phyloP scores from a whole-genome alignment of 2,888 invertebrate species.

The Cenopis cana region DNA sequence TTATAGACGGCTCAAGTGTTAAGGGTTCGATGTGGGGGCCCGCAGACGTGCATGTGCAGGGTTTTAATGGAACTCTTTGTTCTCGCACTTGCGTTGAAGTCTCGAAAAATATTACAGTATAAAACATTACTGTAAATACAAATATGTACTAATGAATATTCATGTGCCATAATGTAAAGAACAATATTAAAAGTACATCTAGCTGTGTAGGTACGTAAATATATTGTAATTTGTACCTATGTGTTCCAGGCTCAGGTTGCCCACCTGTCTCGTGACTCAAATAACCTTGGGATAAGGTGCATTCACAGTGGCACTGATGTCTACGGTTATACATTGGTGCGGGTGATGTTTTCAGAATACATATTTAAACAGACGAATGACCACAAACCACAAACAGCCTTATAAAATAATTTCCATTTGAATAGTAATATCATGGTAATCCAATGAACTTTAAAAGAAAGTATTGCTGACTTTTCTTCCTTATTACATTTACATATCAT shows the following conservation, averaged over 20 bases:
- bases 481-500: no score
- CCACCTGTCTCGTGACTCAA: constrained; percentile 27
- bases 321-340: neutral
- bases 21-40: constrained; percentile 29
- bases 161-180: constrained; percentile 1
- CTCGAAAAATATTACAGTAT: no score
- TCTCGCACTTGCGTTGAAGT: constrained; percentile 24
- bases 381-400: no score
- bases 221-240: no score
- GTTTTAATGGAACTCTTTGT: constrained; percentile 28
- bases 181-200: neutral
- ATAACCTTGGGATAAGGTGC: constrained; percentile 29
- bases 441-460: no score
- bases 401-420: no score
- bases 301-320: constrained; percentile 17
- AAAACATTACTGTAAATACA: neutral
- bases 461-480: no score
- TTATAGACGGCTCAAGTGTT: constrained; percentile 21
- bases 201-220: no score
- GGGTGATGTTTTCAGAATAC: constrained; percentile 9
- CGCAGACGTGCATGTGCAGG: constrained; percentile 15
- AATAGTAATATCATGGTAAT: no score
- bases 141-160: constrained; percentile 16
- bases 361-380: neutral
- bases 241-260: constrained; percentile 15